Conservation (phyloP, 2,888 invertebrate species). For the Agrochola circellaris region DNA sequence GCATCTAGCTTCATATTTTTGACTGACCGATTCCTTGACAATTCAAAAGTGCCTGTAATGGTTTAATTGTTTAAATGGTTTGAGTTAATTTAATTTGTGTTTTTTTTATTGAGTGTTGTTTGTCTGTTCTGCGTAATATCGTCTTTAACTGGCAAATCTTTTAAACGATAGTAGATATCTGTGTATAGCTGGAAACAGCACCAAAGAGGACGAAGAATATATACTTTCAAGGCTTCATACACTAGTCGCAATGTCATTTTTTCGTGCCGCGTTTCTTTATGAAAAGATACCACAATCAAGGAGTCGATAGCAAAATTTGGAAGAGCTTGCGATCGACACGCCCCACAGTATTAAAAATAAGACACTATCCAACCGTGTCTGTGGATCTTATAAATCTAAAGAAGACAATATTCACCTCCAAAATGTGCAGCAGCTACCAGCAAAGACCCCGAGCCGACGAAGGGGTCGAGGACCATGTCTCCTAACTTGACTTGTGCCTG, state of each 20-base stretch:
- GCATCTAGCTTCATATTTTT: no score
- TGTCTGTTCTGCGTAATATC: background rate
- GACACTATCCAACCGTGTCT: background rate
- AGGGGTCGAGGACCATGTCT: conserved; percentile 97
- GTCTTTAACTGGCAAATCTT: background rate
- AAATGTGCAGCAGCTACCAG: conserved; percentile 97
- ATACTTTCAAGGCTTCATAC: background rate
- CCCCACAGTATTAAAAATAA: background rate
- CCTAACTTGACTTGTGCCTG: conserved; percentile 94
- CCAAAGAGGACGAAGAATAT: background rate
- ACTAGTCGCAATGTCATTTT: background rate
- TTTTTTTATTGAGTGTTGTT: background rate
- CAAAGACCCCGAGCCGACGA: conserved; percentile 97
- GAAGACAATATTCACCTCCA: conserved; percentile 90
- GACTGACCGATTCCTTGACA: no score
- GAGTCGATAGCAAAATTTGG: background rate
- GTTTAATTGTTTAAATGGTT: no score
- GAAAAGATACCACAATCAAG: background rate
- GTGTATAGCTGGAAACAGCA: background rate
- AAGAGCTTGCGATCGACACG: no score
- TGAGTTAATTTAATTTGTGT: no score
- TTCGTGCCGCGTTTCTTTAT: background rate
- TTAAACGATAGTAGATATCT: background rate
- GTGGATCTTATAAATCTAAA: background rate
- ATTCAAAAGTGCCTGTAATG: no score